These are phyloP conservation scores for Harmothoe impar DNA, from an alignment of 2,888 invertebrate species.

Conservation along the genomic window DNA sequence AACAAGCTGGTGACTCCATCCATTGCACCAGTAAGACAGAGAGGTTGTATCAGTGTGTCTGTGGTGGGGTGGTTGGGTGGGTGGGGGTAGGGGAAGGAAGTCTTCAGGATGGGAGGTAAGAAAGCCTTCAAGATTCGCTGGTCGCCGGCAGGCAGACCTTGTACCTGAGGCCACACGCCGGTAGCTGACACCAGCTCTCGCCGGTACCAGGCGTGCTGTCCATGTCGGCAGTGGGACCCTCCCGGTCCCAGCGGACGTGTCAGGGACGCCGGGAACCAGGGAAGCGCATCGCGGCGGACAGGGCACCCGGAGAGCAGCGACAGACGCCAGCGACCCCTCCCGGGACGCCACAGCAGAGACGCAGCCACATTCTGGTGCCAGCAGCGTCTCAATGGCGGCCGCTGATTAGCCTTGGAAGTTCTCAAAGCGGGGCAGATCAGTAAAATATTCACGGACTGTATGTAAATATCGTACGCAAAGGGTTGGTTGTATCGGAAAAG, in stretches of 20 bases:
- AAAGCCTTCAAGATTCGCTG: neutral
- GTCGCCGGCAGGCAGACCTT: neutral
- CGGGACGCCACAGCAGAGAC: neutral
- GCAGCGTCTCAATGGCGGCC: no score
- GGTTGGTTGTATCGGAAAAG: no score
- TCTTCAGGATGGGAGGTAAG: neutral
- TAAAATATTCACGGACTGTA: no score
- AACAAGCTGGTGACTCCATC: no score
- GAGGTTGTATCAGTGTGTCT: no score
- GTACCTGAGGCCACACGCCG: conserved; percentile 10
- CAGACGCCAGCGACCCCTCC: conserved; percentile 3
- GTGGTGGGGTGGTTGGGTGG: neutral
- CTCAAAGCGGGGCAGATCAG: no score
- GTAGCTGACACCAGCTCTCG: neutral
- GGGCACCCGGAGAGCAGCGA: neutral
- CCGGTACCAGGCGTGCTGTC: neutral
- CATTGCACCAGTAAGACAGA: no score
- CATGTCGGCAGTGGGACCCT: neutral
- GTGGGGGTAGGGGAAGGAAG: neutral
- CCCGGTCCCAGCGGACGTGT: conserved; percentile 11
- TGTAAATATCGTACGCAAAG: no score
- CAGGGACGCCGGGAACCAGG: neutral
- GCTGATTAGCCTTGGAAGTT: no score
- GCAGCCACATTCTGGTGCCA: neutral
- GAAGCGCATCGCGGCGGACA: conserved; percentile 31